Conservation (phyloP, 2,113 vertebrate species). For the Asarcornis scutulata region DNA sequence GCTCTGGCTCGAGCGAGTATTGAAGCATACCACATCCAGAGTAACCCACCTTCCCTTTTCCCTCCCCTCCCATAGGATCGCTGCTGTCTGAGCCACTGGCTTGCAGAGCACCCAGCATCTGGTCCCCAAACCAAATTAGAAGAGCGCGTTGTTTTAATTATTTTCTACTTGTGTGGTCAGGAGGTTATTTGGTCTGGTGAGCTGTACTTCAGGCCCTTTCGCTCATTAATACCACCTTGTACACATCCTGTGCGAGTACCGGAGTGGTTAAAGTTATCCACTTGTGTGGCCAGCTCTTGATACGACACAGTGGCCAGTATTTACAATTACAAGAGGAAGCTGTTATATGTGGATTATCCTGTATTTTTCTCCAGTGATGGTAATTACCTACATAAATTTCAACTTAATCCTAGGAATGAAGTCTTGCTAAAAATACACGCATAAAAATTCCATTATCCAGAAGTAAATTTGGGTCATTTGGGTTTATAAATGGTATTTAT, state of each 20-base stretch:
- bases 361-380: constrained; percentile 48
- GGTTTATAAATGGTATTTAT: constrained; percentile 15
- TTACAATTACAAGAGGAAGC: constrained; percentile 72
- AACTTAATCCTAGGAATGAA: constrained; percentile 36
- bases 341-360: constrained; percentile 40
- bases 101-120: constrained; percentile 72
- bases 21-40: not conserved
- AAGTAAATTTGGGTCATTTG: constrained; percentile 27
- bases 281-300: constrained; percentile 81
- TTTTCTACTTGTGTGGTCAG: constrained; percentile 85
- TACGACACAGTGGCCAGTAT: constrained; percentile 69
- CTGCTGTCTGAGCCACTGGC: constrained; percentile 60
- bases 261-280: constrained; percentile 72
- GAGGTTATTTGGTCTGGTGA: constrained; percentile 79
- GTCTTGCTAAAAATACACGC: not conserved
- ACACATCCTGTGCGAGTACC: constrained; percentile 65
- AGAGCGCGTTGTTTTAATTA: constrained; percentile 77
- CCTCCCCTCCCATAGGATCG: not conserved
- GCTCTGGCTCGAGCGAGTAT: not conserved
- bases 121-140: constrained; percentile 72
- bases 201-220: constrained; percentile 57
- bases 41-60: not conserved
- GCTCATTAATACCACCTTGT: constrained; percentile 74
- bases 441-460: constrained; percentile 29
- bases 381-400: constrained; percentile 65